Conservation (phyloP, 2,113 vertebrate species). For the Desmodus rotundus region DNA sequence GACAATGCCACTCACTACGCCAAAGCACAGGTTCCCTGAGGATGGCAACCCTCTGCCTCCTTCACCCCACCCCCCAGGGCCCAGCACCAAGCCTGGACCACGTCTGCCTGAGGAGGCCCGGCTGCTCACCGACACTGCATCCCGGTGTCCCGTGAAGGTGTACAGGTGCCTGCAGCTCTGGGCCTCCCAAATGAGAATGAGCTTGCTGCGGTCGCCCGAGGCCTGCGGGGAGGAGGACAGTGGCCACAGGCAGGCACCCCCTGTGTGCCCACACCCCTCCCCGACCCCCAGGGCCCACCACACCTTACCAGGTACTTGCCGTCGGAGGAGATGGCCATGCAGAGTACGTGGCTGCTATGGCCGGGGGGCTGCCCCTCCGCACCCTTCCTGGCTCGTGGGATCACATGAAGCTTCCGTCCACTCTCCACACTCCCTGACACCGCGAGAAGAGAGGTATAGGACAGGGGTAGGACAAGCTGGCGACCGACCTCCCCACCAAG, state of each 20-base stretch:
- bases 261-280: neutral
- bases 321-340: conserved; percentile 95
- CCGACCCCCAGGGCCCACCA: rapidly evolving
- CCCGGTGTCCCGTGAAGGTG: conserved; percentile 93
- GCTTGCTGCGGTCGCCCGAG: conserved; percentile 92
- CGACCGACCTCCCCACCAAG: neutral
- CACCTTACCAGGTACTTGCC: conserved; percentile 92
- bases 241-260: neutral
- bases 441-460: neutral
- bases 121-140: conserved; percentile 87
- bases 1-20: neutral
- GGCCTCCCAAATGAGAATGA: conserved; percentile 96
- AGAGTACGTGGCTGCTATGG: conserved; percentile 89
- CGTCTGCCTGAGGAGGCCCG: rapidly evolving
- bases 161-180: conserved; percentile 88
- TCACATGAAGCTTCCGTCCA: conserved; percentile 89
- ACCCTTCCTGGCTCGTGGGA: conserved; percentile 88
- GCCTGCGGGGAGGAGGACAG: conserved; percentile 80
- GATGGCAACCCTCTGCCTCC: neutral
- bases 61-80: neutral
- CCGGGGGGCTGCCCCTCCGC: conserved; percentile 83
- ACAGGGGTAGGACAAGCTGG: neutral
- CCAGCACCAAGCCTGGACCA: neutral
- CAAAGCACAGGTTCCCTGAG: neutral
- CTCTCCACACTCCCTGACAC: conserved; percentile 89